Evolutionary conservation across 1,140 invertebrate genomes (phyloP), one percentile per base, ranked within the genome.

Genomic region (Pinna nobilis): DNA sequence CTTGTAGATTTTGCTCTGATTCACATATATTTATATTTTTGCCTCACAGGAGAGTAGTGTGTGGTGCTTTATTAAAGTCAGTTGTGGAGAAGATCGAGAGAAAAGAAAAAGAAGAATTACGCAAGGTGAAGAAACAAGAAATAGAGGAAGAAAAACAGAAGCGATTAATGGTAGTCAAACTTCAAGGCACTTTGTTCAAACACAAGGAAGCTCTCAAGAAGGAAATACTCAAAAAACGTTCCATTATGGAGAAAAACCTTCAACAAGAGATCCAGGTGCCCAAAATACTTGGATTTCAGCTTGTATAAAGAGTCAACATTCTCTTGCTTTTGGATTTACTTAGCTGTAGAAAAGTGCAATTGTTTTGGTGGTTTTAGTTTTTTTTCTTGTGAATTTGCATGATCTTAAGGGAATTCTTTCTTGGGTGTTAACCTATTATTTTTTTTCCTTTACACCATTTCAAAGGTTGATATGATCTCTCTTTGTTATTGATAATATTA

Each of bases 181-280:
- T 86, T 33, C 84, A 88, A 60, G 77, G 81, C 37, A 68, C 86
- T 15, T 84, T 97, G 23, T 94, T 93, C 85, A 92, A 94, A 76
- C 96, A 98, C 74, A 98, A 97, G 84, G 96, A 98, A 86, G 89
- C 94, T 74, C 91, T 98, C 23, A 98, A 98, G 87, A 97, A 97
- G 84, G 96, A 97, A 81, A 98, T 98, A 68, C 91, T 97, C 41
- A 95, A 96, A 80, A 97, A 97, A 86, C 90, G 96, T 78, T 94
- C 94, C 4, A 87, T 97, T 3, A 91, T 98, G 51, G 96, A 98
- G 88, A 96, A 97, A 81, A 95, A 97, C 87, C 90, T 98, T 53
- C 94, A 96, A 85, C 93, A 94, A 78, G 95, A 97, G 84, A 97
- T 98, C 86, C 73, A 78, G 76, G 81, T 76, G 35, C 35, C 28